A percentile compares a stretch with the other conserved stretches of the same genome.
Conservation (phyloP, 2,888 invertebrate genomes). For the Xanthostigma xanthostigma region DNA sequence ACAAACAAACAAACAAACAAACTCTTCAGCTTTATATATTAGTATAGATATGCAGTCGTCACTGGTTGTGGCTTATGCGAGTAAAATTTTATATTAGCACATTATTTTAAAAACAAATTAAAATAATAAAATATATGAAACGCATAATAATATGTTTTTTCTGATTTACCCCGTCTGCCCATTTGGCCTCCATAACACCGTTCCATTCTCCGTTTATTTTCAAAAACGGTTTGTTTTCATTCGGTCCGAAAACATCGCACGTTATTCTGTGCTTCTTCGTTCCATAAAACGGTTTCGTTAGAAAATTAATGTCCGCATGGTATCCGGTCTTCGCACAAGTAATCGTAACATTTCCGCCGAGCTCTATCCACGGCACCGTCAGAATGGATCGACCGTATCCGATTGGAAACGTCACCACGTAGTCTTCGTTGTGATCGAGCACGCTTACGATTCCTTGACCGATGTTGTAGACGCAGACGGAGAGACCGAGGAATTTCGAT, state of each 20-base stretch:
- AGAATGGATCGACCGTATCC: slow-evolving; percentile 97
- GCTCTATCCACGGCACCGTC: slow-evolving; percentile 96
- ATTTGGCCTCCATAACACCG: slow-evolving; percentile 84
- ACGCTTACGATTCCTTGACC: slow-evolving; percentile 88
- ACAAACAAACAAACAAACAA: too few species aligned
- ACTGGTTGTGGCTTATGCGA: background rate
- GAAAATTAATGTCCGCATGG: slow-evolving; percentile 82
- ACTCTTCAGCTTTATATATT: too few species aligned
- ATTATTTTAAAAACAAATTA: background rate
- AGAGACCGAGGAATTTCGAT: slow-evolving; percentile 95
- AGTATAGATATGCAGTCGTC: too few species aligned
- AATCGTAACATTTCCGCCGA: slow-evolving; percentile 85
- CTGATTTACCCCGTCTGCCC: slow-evolving; percentile 51
- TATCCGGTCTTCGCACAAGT: slow-evolving; percentile 89
- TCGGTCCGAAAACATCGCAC: slow-evolving; percentile 65
- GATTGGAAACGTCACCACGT: slow-evolving; percentile 91
- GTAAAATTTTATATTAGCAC: background rate
- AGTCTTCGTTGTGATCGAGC: slow-evolving; percentile 82
- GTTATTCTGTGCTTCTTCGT: slow-evolving; percentile 83
- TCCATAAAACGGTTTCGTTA: slow-evolving; percentile 96
- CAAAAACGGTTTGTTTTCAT: slow-evolving; percentile 81
- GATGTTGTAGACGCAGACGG: slow-evolving; percentile 94
- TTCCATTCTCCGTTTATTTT: slow-evolving; percentile 95
- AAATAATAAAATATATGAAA: slow-evolving; percentile 1
- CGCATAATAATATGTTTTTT: too few species aligned